These are phyloP conservation scores for Drosophila nr. fundita DNA, from an alignment of 2,888 invertebrate species.

Conservation along the genomic window DNA sequence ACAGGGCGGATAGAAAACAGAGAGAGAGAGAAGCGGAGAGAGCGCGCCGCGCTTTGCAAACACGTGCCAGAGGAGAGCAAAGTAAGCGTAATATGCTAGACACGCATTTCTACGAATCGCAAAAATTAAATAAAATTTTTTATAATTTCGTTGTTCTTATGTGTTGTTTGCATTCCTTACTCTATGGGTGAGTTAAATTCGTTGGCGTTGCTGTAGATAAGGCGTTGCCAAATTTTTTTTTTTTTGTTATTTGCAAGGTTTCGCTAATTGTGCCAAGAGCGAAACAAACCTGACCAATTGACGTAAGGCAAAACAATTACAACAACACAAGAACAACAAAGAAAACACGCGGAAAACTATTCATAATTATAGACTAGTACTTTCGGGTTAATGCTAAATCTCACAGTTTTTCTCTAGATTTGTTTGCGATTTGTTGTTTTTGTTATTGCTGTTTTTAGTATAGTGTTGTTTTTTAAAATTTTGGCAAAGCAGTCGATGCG, in stretches of 20 bases:
- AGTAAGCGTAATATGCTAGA: slow-evolving; percentile 15
- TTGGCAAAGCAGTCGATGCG: slow-evolving; percentile 41
- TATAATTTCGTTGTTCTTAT: slow-evolving; percentile 3
- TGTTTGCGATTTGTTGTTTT: neutral
- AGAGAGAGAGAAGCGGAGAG: slow-evolving; percentile 2
- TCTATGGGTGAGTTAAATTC: neutral
- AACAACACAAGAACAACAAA: slow-evolving; percentile 12
- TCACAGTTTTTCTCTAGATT: slow-evolving; percentile 4
- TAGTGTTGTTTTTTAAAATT: slow-evolving; percentile 16
- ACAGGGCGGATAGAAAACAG: neutral
- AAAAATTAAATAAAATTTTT: slow-evolving; percentile 7
- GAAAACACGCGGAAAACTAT: slow-evolving; percentile 50
- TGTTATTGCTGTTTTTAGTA: neutral
- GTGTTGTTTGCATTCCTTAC: neutral
- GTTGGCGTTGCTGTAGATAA: slow-evolving; percentile 21
- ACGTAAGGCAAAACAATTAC: slow-evolving; percentile 48
- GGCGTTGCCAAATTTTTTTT: slow-evolving; percentile 24
- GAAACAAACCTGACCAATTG: slow-evolving; percentile 42
- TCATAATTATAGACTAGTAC: slow-evolving; percentile 13
- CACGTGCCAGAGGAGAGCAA: slow-evolving; percentile 37
- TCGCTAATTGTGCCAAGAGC: slow-evolving; percentile 71
- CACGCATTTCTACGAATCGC: slow-evolving; percentile 7
- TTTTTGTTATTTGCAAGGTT: slow-evolving; percentile 51
- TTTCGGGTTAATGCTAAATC: slow-evolving; percentile 2
- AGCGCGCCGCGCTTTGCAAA: slow-evolving; percentile 4